Conservation (phyloP, 1,140 invertebrate genomes). For the Charaxes varanes region DNA sequence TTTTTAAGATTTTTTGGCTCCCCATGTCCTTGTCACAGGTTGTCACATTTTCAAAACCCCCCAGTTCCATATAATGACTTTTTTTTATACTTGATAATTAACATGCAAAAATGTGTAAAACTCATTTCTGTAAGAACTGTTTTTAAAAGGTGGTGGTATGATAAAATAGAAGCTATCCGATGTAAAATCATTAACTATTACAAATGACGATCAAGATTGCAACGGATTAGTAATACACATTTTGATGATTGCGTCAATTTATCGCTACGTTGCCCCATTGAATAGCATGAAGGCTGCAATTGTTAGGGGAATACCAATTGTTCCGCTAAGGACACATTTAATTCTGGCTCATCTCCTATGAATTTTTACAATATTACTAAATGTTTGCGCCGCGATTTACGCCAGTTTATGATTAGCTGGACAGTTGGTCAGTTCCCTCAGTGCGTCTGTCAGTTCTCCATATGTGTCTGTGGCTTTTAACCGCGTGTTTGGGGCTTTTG, state of each 20-base stretch:
- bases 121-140: no score
- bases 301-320: constrained; percentile 65
- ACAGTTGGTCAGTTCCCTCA: constrained; percentile 2
- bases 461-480: constrained; percentile 71
- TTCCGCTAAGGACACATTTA: constrained; percentile 61
- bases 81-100: no score
- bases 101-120: no score
- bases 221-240: constrained; percentile 55
- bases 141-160: no score
- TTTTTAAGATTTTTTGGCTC: no score
- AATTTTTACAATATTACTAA: constrained; percentile 31
- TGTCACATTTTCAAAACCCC: no score
- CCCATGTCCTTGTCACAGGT: no score
- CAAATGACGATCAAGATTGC: constrained; percentile 16
- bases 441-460: constrained; percentile 4
- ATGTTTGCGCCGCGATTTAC: constrained; percentile 16
- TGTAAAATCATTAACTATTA: constrained; percentile 10
- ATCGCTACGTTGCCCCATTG: constrained; percentile 51
- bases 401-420: constrained; percentile 14
- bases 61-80: no score
- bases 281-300: constrained; percentile 64
- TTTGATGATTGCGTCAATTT: constrained; percentile 65
- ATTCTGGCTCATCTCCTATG: constrained; percentile 46
- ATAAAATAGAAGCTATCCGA: no score
- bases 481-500: constrained; percentile 60